Evolutionary conservation across 2,888 invertebrate genomes (phyloP).

Genomic region (Microctonus brassicae): DNA sequence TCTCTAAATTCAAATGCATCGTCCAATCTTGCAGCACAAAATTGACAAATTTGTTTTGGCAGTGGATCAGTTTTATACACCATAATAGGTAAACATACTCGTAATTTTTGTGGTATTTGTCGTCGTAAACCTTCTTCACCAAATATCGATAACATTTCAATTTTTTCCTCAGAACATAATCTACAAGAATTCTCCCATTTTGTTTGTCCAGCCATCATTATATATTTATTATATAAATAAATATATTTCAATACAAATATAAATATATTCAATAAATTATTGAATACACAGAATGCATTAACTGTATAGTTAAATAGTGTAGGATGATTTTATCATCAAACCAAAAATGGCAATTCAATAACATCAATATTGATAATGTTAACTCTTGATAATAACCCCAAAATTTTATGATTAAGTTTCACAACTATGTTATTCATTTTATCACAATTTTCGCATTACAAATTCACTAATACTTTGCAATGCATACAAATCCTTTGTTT

Average conservation of each 20-base stretch:
- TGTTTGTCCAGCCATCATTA: conserved; percentile 14
- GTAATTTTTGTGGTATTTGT: conserved; percentile 58
- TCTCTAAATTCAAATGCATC: conserved; percentile 61
- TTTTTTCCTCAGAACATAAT: conserved; percentile 57
- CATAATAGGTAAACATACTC: conserved; percentile 60
- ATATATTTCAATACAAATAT: neutral
- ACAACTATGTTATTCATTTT: neutral
- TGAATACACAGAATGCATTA: too few species aligned
- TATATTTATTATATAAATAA: neutral
- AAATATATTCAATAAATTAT: neutral
- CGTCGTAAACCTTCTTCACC: conserved; percentile 59
- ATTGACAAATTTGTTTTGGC: conserved; percentile 64
- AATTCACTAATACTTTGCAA: neutral
- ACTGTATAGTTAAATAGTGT: too few species aligned
- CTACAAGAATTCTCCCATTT: conserved; percentile 59
- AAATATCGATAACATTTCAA: conserved; percentile 61
- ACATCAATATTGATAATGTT: neutral
- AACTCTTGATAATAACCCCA: neutral
- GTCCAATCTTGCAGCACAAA: conserved; percentile 61
- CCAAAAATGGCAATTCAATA: neutral
- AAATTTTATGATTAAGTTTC: neutral
- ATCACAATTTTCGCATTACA: too few species aligned
- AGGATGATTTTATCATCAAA: conserved; percentile 5
- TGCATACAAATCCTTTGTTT: neutral
- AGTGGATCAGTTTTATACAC: conserved; percentile 63